phyloP scores from a whole-genome alignment of 53 echinoderm and acorn worm genomes.

The Apostichopus leukothele region DNA sequence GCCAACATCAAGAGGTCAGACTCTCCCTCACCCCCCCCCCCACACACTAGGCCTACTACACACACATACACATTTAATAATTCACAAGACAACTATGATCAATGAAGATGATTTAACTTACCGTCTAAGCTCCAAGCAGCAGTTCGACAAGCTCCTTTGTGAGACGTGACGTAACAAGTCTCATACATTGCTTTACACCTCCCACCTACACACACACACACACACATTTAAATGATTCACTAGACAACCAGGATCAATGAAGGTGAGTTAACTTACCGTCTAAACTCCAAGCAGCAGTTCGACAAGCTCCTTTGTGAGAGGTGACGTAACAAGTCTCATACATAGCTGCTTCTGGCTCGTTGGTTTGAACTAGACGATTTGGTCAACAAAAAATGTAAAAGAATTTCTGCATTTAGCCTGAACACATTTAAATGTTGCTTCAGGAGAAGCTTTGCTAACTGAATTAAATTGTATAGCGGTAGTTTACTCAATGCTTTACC shows the following conservation, averaged over 20 bases:
- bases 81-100: neutral
- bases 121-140: slow-evolving; percentile 98
- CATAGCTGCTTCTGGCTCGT: slow-evolving; percentile 91
- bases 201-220: too few relatives aligned
- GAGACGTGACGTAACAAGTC: slow-evolving; percentile 96
- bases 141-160: slow-evolving; percentile 87
- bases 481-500: too few relatives aligned
- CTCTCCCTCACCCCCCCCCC: neutral
- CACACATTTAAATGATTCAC: neutral
- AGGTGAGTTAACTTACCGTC: slow-evolving; percentile 65
- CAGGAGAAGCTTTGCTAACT: too few relatives aligned
- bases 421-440: too few relatives aligned
- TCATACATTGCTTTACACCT: slow-evolving; percentile 96
- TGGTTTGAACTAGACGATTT: slow-evolving; percentile 66
- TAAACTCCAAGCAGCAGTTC: slow-evolving; percentile 93
- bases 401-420: neutral
- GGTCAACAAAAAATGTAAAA: neutral
- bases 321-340: slow-evolving; percentile 99
- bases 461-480: neutral
- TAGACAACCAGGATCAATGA: neutral
- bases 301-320: slow-evolving; percentile 90
- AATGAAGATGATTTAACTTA: slow-evolving; percentile 24
- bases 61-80: neutral
- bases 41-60: too few relatives aligned
- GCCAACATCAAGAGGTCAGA: too few relatives aligned